Base-by-base conservation (phyloP, 2,113 vertebrate species). In the Anoplopoma fimbria region DNA sequence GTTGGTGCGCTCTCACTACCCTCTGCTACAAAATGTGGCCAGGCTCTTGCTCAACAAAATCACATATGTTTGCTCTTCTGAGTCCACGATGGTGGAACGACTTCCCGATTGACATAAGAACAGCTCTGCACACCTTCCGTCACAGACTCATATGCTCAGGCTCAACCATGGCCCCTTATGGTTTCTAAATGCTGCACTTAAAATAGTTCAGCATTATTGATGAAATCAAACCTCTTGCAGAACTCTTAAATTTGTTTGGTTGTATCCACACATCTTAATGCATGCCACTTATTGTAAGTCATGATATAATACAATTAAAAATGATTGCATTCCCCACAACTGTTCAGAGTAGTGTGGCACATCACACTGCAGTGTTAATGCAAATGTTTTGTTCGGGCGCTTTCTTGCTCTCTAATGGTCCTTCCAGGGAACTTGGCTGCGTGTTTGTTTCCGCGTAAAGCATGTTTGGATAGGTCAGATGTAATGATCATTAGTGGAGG, bases 401-500 rank as follows among this genome's bases (percentile, higher is more conserved):
- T 2, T 53, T 19, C 33, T 21, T 42, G 31, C 17, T 69, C n/a
- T 62, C 49, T 64, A 10, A 78, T 42, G 71, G 33, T 55, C 27
- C 49, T 14, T 74, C 71, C 68, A 77, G 55, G 51, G 4, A 33
- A 5, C 51, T 36, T 53, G 40, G 23, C 40, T 63, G 25, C 9
- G 4, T 69, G 40, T 57, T 17, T 77, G 14, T 42, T 31, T 70
- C 25, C 69, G 49, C 40, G 51, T 63, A 60, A 47, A 23, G 67
- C 79, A 38, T 73, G 69, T 86, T 82, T 72, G 72, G 79, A 86
- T 86, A 85, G 83, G 88, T 90, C 90, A 69, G 42, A 70, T 85
- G 40, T 91, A 83, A 89, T 88, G 81, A 90, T 89, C 88, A 90
- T 90, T 92, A 93, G 82, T 33, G 49, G 36, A 71, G 40, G 42